Conservation (phyloP, 2,113 vertebrate genomes). For the Anarrhichthys ocellatus region DNA sequence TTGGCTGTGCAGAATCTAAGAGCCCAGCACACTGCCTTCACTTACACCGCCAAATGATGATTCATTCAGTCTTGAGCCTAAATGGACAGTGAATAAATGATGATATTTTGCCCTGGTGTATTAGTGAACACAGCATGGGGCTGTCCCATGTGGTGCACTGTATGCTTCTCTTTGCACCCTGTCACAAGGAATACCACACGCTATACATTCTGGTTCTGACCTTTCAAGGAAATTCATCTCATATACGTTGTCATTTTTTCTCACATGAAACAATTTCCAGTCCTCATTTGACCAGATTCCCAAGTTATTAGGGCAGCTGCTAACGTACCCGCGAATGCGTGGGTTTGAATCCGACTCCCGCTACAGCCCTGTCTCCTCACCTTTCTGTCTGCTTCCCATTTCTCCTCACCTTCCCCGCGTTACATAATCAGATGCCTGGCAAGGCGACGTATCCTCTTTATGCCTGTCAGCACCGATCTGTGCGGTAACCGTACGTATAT, state of each 20-base stretch:
- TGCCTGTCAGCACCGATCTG: slow-evolving; percentile 41
- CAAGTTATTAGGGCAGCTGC: not conserved
- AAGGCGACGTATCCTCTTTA: slow-evolving; percentile 25
- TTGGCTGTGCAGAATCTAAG: slow-evolving; percentile 20
- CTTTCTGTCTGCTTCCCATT: slow-evolving; percentile 17
- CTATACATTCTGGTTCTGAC: not conserved
- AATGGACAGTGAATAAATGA: slow-evolving; percentile 61
- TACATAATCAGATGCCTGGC: slow-evolving; percentile 11
- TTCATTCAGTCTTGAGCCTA: slow-evolving; percentile 57
- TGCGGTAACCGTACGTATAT: slow-evolving; percentile 21
- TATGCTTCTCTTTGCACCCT: slow-evolving; percentile 2
- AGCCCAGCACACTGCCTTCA: not conserved
- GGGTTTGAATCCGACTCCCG: not conserved
- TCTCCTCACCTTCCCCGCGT: slow-evolving; percentile 21
- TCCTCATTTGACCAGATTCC: slow-evolving; percentile 18
- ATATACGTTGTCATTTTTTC: not conserved
- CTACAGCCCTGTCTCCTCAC: slow-evolving; percentile 11
- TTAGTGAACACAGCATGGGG: slow-evolving; percentile 18
- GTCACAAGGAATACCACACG: slow-evolving; percentile 15
- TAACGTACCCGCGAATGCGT: not conserved
- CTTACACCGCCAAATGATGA: slow-evolving; percentile 45
- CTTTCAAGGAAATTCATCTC: not conserved
- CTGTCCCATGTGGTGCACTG: slow-evolving; percentile 10
- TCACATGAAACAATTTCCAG: slow-evolving; percentile 20
- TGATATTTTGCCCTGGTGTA: slow-evolving; percentile 51